Percentiles rank a stretch among this genome's conserved stretches.
phyloP scores from a whole-genome alignment of 64 coral and sea anemone species.

The Trachythela sp. region DNA sequence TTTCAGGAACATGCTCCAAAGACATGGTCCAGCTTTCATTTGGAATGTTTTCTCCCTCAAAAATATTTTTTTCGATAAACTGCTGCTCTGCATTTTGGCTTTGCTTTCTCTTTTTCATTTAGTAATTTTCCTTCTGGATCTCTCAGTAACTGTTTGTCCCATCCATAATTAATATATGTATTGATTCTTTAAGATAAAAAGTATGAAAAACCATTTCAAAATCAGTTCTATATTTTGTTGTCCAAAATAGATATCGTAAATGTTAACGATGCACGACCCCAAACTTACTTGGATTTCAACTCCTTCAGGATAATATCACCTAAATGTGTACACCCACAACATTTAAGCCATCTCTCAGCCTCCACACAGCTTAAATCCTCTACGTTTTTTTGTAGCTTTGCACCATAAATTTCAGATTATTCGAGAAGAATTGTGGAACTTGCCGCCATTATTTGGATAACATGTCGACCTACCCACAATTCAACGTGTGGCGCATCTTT shows the following conservation, averaged over 20 bases:
- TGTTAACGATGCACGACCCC: conserved; percentile 3
- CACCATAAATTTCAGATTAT: conserved; percentile 52
- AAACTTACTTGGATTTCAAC: conserved; percentile 58
- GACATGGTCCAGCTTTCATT: not conserved
- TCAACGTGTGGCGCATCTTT: conserved; percentile 40
- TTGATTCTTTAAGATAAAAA: conserved; percentile 37
- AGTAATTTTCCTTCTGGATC: conserved; percentile 36
- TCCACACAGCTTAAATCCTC: conserved; percentile 35
- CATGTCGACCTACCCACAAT: conserved; percentile 40
- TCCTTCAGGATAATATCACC: conserved; percentile 31
- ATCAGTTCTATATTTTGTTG: not conserved
- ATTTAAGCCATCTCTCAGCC: conserved; percentile 49
- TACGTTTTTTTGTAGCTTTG: conserved; percentile 41
- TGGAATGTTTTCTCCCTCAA: conserved; percentile 21
- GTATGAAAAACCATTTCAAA: conserved; percentile 36
- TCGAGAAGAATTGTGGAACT: conserved; percentile 6
- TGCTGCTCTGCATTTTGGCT: not conserved
- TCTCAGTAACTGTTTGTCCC: conserved; percentile 18
- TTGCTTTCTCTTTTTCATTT: conserved; percentile 18
- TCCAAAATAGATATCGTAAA: not conserved
- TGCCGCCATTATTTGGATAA: conserved; percentile 36
- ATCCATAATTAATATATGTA: conserved; percentile 33
- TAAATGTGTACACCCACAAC: conserved; percentile 47
- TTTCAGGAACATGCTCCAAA: conserved; percentile 24
- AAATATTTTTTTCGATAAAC: conserved; percentile 11